Base-by-base conservation (phyloP, 2,888 invertebrate species). In the Acanthosepion esculentum region DNA sequence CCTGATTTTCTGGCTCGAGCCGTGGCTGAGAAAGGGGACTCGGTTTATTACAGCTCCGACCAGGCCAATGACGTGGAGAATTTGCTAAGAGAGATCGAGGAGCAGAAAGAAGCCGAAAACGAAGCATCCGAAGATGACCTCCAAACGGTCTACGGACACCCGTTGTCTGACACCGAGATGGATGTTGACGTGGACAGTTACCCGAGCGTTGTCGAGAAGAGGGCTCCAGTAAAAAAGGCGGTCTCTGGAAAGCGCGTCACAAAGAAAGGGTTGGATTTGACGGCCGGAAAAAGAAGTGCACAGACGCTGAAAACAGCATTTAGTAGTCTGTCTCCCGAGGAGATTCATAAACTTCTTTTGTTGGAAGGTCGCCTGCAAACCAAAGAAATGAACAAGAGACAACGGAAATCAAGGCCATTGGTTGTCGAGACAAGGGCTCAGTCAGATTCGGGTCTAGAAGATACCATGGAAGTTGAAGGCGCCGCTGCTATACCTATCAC, bases 51-150 rank as follows among this genome's bases (percentile, higher is more conserved):
- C 29, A 33, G 93, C 15, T 7, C 93, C 6, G 93, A 93, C 29
- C 48, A 93, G 18, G 93, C 93, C 48, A 48, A 53, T 29, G 93
- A 93, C 10, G 93, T 93, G 2, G 26, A 93, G 33, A 50, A 48
- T 29, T 93, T 93, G 93, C 23, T 93, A 53, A 93, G 93, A 29
- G 50, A 93, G n/a, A 23, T 93, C 18, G 53, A 48, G 18, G 92
- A 92, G 18, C 48, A 53, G 48, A n/a, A n/a, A 18, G 6, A 12
- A 18, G 93, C 4, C 18, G 29, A 15, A 18, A n/a, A 48, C 29
- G 93, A 48, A n/a, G 50, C 93, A 33, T 5, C 29, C 29, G 93
- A 93, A 48, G 92, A 92, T 18, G 50, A 93, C 23, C 93, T 93
- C 29, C n/a, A 78, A 18, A 53, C 93, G 0, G 48, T 26, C 50